phyloP scores from a whole-genome alignment of 2,797 vertebrate species.

The Lepilemur ruficaudatus region DNA sequence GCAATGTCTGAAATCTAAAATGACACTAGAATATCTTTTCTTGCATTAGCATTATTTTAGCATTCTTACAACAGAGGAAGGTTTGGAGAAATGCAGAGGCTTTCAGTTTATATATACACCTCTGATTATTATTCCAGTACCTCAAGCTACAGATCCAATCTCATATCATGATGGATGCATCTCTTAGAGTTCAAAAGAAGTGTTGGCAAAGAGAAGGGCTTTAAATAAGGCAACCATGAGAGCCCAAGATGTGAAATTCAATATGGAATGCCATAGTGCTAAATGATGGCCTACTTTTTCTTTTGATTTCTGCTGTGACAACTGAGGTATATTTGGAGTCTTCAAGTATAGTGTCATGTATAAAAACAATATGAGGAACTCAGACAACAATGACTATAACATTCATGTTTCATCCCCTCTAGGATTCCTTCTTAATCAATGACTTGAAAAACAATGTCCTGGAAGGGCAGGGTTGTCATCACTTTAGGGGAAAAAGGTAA shows the following conservation, averaged over 20 bases:
- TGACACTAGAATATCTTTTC: slow-evolving; percentile 75
- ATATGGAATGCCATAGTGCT: slow-evolving; percentile 51
- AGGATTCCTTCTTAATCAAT: background rate
- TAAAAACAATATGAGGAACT: background rate
- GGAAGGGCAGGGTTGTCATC: background rate
- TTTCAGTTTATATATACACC: slow-evolving; percentile 72
- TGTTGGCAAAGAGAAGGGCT: slow-evolving; percentile 61
- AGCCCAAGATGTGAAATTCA: slow-evolving; percentile 53
- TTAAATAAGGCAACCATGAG: slow-evolving; percentile 69
- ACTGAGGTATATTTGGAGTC: background rate
- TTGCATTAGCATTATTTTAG: slow-evolving; percentile 77
- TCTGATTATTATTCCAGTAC: slow-evolving; percentile 75
- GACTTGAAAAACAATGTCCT: background rate
- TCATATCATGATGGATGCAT: slow-evolving; percentile 66
- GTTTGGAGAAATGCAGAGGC: slow-evolving; percentile 63
- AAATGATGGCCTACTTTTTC: slow-evolving; percentile 63
- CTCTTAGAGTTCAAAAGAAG: slow-evolving; percentile 66
- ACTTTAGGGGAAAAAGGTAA: background rate
- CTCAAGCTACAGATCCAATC: slow-evolving; percentile 65
- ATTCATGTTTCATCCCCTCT: background rate
- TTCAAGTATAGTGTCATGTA: background rate
- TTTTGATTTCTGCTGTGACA: slow-evolving; percentile 42
- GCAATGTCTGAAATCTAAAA: slow-evolving; percentile 76
- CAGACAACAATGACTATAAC: background rate
- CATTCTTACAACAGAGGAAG: slow-evolving; percentile 62